These are phyloP conservation scores for Crossaster papposus DNA, from an alignment of 53 echinoderm and acorn worm genomes.

Conservation along the genomic window DNA sequence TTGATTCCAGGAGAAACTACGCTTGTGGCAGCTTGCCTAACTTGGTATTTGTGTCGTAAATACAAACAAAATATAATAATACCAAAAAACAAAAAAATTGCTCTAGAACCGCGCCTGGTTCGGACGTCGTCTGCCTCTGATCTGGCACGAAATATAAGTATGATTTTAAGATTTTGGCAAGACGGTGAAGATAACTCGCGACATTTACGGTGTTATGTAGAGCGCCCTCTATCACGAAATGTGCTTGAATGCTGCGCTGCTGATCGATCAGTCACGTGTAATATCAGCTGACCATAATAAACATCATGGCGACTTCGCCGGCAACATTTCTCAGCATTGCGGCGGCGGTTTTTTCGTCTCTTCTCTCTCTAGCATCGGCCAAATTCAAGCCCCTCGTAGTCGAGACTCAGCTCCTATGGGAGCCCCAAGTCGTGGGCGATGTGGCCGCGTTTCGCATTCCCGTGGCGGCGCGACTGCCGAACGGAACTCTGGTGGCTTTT, in stretches of 20 bases:
- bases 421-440: slow-evolving; percentile 56
- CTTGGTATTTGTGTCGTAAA: no score
- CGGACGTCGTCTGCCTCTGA: no score
- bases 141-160: no score
- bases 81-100: no score
- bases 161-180: no score
- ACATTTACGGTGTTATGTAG: neutral
- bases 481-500: slow-evolving; percentile 65
- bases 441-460: slow-evolving; percentile 74
- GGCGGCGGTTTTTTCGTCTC: slow-evolving; percentile 9
- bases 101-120: no score
- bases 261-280: neutral
- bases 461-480: slow-evolving; percentile 45
- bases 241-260: no score
- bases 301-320: neutral
- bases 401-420: slow-evolving; percentile 59
- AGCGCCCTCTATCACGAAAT: neutral
- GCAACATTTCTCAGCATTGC: neutral
- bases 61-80: no score
- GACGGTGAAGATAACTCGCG: neutral
- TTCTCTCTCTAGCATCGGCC: neutral
- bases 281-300: neutral
- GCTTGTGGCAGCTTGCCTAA: no score
- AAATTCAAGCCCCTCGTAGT: slow-evolving; percentile 25
- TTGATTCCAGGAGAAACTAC: no score